Conservation (phyloP, 2,888 invertebrate species). For the Unio delphinus region DNA sequence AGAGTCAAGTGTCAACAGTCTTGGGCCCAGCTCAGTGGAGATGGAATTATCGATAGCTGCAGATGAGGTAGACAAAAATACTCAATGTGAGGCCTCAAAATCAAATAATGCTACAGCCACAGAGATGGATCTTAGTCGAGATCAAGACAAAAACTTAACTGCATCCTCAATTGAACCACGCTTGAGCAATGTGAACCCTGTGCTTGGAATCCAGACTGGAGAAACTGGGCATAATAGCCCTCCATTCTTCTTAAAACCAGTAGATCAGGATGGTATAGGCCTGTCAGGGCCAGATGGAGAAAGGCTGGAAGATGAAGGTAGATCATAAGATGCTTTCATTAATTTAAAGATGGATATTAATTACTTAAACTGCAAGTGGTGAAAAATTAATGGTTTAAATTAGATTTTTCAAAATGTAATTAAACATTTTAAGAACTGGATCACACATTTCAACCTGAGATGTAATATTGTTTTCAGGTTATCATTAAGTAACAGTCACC, state of each 20-base stretch:
- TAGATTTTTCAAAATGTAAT: too few species aligned
- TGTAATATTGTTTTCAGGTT: too few species aligned
- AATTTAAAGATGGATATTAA: not conserved
- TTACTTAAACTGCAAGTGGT: too few species aligned
- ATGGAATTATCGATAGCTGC: not conserved
- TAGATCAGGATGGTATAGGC: conserved; percentile 62
- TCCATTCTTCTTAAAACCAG: conserved; percentile 67
- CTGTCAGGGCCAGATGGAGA: conserved; percentile 54
- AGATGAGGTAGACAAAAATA: too few species aligned
- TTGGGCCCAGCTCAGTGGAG: not conserved
- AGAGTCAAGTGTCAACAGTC: conserved; percentile 1
- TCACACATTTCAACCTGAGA: too few species aligned
- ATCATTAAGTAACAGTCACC: too few species aligned
- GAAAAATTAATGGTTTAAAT: too few species aligned
- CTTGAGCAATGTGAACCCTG: conserved; percentile 19
- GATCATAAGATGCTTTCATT: not conserved
- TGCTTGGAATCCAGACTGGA: conserved; percentile 47
- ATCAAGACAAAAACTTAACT: not conserved
- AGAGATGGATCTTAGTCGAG: not conserved
- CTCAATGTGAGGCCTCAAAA: too few species aligned
- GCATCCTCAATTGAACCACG: too few species aligned
- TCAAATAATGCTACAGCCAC: not conserved
- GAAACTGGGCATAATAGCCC: conserved; percentile 54
- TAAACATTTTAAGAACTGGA: too few species aligned
- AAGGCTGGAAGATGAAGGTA: conserved; percentile 64